Evolutionary conservation across 2,113 vertebrate genomes (phyloP), one percentile per base, ranked within the genome.

Genomic region (Tragelaphus strepsiceros): DNA sequence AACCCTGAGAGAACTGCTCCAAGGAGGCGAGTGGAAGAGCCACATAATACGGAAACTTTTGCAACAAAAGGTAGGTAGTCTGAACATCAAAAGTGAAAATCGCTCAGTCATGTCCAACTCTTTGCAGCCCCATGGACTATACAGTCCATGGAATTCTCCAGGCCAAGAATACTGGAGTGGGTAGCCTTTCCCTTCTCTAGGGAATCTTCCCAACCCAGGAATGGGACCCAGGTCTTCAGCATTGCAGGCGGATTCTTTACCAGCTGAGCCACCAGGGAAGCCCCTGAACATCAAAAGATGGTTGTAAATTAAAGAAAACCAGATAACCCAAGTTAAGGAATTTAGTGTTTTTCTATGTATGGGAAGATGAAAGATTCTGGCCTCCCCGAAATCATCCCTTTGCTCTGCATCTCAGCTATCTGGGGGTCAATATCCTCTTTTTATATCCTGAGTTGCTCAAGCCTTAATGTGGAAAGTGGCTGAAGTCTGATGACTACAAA

Each of bases 31-130:
- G 35, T 12, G 67, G 67, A 74, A 39, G 67, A 74, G 21, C 11
- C 67, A 74, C 2, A 19, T 74, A 22, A 74, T 39, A 74, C 0
- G 2, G 11, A 74, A 74, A 39, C 16, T 39, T 74, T 24, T 74
- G n/a, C 19, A 74, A 22, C 67, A 39, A 74, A 39, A 67, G 64
- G 64, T 71, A 71, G 9, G n/a, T 35, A 35, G n/a, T 35, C 17
- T 71, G 17, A 71, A 71, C 17, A 35, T 35, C n/a, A 67, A 11
- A 71, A 35, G 4, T 35, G n/a, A 71, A 71, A 71, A n/a, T 35
- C 1, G 0, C n/a, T 21, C n/a, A 35, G 4, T 35, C 4, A 0
- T 67, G 32, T 21, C n/a, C 17, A 19, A 67, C n/a, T 21, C n/a
- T 28, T 61, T 61, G 59, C 2, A 0, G 13, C 11, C 9, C 26